phyloP scores from a whole-genome alignment of 1,140 invertebrate genomes.

The Euborellia annulipes region DNA sequence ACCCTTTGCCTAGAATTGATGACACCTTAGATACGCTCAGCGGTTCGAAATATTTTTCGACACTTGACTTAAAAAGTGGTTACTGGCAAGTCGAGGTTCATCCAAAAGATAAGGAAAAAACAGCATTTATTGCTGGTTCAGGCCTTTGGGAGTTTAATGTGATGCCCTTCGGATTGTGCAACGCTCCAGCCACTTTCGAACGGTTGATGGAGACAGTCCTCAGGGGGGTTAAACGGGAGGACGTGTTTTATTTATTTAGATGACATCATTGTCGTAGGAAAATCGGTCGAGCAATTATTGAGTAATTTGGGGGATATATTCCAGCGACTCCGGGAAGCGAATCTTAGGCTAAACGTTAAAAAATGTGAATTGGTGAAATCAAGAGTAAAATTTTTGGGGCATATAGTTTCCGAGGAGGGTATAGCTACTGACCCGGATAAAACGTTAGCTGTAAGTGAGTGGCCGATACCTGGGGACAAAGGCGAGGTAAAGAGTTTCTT shows the following conservation, averaged over 20 bases:
- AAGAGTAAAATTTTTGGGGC: slow-evolving; percentile 19
- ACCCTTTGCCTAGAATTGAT: slow-evolving; percentile 28
- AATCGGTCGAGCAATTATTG: not conserved
- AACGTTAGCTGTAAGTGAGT: slow-evolving; percentile 13
- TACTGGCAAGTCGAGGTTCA: slow-evolving; percentile 16
- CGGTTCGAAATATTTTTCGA: slow-evolving; percentile 19
- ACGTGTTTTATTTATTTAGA: slow-evolving; percentile 8
- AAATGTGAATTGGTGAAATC: slow-evolving; percentile 20
- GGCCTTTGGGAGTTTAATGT: slow-evolving; percentile 22
- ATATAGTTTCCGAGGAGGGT: slow-evolving; percentile 14
- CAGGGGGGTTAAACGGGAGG: slow-evolving; percentile 4
- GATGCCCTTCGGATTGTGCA: slow-evolving; percentile 23
- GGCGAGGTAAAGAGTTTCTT: slow-evolving; percentile 15
- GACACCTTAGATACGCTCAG: slow-evolving; percentile 23
- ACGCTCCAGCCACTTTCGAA: slow-evolving; percentile 23
- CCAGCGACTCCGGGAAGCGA: too few species aligned
- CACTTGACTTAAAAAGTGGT: slow-evolving; percentile 23
- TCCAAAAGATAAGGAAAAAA: slow-evolving; percentile 26
- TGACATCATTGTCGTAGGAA: slow-evolving; percentile 2
- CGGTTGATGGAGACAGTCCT: slow-evolving; percentile 17
- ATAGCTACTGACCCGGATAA: slow-evolving; percentile 18
- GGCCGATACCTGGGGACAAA: slow-evolving; percentile 13
- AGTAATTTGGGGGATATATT: too few species aligned
- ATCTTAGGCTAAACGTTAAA: slow-evolving; percentile 19
- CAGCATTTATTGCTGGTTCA: slow-evolving; percentile 26